These are phyloP conservation scores for Caenorhabditis wallacei DNA, from an alignment of 2,888 invertebrate species.

Conservation along the genomic window DNA sequence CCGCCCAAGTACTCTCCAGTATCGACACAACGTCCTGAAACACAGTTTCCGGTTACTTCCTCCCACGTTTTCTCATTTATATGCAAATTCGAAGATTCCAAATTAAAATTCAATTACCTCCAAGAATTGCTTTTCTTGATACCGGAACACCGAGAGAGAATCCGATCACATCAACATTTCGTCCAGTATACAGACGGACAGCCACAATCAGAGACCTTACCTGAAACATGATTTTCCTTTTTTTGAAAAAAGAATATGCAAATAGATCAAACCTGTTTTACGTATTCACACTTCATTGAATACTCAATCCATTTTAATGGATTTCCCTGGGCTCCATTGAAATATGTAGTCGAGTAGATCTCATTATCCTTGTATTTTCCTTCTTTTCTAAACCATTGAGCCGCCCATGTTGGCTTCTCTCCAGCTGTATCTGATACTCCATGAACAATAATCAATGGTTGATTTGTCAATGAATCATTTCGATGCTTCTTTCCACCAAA, in stretches of 20 bases:
- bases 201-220: conserved; percentile 82
- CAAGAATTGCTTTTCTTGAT: conserved; percentile 81
- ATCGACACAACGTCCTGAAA: conserved; percentile 79
- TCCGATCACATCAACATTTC: conserved; percentile 81
- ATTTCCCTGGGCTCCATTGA: conserved; percentile 82
- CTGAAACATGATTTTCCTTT: conserved; percentile 59
- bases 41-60: conserved; percentile 4
- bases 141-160: conserved; percentile 82
- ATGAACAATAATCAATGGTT: conserved; percentile 82
- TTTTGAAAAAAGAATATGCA: not conserved
- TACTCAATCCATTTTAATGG: conserved; percentile 82
- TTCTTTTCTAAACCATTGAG: conserved; percentile 73
- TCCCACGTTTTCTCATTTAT: conserved; percentile 14
- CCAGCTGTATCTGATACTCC: conserved; percentile 82
- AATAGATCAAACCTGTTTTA: conserved; percentile 70
- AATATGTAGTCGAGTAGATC: conserved; percentile 82
- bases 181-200: conserved; percentile 82
- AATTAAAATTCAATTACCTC: conserved; percentile 69
- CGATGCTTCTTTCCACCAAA: conserved; percentile 78
- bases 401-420: conserved; percentile 77
- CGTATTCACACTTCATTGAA: conserved; percentile 81
- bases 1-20: conserved; percentile 80
- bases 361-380: conserved; percentile 77
- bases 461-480: conserved; percentile 74
- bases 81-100: conserved; percentile 27